Evolutionary conservation across 1,140 invertebrate species (phyloP).

Genomic region (Scylla paramamosain): DNA sequence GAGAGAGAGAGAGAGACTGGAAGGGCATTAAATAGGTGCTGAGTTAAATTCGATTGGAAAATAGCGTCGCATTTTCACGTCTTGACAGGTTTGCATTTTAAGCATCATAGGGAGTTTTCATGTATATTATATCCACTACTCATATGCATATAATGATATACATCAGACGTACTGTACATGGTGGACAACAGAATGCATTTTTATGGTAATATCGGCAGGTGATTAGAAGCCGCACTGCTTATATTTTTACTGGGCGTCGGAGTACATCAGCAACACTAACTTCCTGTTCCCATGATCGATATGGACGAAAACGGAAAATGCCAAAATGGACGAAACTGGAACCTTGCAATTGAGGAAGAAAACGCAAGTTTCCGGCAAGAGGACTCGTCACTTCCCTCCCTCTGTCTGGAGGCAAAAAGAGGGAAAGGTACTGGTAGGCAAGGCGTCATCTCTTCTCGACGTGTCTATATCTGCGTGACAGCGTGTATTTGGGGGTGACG

Average conservation of each 20-base stretch:
- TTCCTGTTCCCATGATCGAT: neutral
- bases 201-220: neutral
- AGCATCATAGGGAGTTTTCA: neutral
- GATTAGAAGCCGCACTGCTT: neutral
- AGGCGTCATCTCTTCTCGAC: neutral
- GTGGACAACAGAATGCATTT: neutral
- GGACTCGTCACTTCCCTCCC: neutral
- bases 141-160: neutral
- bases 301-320: neutral
- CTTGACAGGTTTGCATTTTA: neutral
- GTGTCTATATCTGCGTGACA: conserved; percentile 16
- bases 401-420: neutral
- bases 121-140: neutral
- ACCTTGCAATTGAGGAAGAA: neutral
- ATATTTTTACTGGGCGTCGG: neutral
- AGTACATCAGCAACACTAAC: neutral
- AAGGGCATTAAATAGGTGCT: neutral
- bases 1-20: conserved; percentile 32
- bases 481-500: neutral
- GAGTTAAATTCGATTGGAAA: neutral
- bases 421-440: neutral
- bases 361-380: neutral
- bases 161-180: neutral
- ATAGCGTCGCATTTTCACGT: neutral
- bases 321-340: neutral